Evolutionary conservation across 1,140 invertebrate species (phyloP), one percentile per base, ranked within the genome.

Genomic region (Dreissena polymorpha): DNA sequence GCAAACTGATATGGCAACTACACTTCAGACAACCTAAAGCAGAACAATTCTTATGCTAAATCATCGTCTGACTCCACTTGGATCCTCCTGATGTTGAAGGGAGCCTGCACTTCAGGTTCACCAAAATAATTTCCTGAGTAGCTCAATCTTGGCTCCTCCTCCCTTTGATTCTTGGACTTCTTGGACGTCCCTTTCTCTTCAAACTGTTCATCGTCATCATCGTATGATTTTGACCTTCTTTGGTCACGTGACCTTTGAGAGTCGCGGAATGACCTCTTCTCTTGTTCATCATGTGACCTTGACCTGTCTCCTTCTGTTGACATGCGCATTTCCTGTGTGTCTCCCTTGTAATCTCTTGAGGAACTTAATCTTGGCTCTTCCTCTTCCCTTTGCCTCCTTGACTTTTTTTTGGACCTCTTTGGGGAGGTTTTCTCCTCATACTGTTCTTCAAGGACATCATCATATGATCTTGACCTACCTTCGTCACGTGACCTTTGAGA

Each of bases 31-130:
- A 5, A 39, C 39, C 39, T 39, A 39, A 5, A 8, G 39, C 39
- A 39, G 3, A 39, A 39, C 39, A 39, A 39, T 39, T 5, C 39
- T 39, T 80, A 80, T 72, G 68, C 55, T 71, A 72, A 65, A 65
- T 80, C 78, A 64, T 80, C 78, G 49, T 80, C 78, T 8, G 78
- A 80, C 29, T 80, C 78, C 10, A 80, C 78, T 51, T 72, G 29
- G 21, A 72, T 80, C 72, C 78, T 71, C 25, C 23, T 10, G 6
- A 79, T 50, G 53, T 71, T 51, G 21, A 69, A 68, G 29, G 27
- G 25, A 2, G 50, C 18, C 18, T 50, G 29, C 23, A 50, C 69
- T 39, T 68, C 67, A 2, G 2, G 39, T 60, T 69, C 65, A 10
- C 27, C 76, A 50, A 70, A 53, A 64, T 63, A 64, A 8, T 2